These are phyloP conservation scores for Baryphthengus martii DNA, from an alignment of 2,113 vertebrate species.

Conservation along the genomic window DNA sequence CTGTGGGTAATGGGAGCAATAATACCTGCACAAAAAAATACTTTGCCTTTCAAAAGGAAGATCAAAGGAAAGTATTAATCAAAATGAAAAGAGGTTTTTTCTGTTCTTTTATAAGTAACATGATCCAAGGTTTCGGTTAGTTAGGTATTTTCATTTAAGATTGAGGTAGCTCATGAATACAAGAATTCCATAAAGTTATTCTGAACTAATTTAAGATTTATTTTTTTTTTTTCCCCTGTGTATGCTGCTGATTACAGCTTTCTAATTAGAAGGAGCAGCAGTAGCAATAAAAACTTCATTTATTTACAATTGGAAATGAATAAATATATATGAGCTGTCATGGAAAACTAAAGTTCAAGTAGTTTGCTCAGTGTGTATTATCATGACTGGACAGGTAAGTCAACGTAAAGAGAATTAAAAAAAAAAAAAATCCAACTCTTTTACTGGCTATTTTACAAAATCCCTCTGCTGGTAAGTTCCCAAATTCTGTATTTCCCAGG, in stretches of 20 bases:
- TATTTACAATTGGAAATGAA: not conserved
- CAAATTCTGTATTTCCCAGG: not conserved
- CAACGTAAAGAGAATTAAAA: not conserved
- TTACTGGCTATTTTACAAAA: not conserved
- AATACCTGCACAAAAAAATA: not conserved
- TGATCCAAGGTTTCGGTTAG: not conserved
- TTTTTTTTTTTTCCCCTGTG: not conserved
- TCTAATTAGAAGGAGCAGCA: not conserved
- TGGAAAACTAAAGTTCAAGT: not conserved
- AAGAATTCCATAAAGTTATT: not conserved
- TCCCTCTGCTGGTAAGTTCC: not conserved
- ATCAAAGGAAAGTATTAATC: slow-evolving; percentile 31
- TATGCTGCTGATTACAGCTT: not conserved
- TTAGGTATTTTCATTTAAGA: not conserved
- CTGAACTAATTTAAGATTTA: not conserved
- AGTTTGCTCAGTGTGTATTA: not conserved
- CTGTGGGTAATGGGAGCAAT: not conserved
- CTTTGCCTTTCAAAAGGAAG: not conserved
- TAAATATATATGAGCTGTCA: not conserved
- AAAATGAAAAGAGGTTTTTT: not conserved
- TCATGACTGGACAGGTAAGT: not conserved
- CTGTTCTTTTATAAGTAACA: not conserved
- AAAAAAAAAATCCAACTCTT: not conserved
- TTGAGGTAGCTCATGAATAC: not conserved
- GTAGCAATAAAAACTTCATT: not conserved